Evolutionary conservation across 2,113 vertebrate species (phyloP), one percentile per base, ranked within the genome.

Genomic region (Aramus guarauna): DNA sequence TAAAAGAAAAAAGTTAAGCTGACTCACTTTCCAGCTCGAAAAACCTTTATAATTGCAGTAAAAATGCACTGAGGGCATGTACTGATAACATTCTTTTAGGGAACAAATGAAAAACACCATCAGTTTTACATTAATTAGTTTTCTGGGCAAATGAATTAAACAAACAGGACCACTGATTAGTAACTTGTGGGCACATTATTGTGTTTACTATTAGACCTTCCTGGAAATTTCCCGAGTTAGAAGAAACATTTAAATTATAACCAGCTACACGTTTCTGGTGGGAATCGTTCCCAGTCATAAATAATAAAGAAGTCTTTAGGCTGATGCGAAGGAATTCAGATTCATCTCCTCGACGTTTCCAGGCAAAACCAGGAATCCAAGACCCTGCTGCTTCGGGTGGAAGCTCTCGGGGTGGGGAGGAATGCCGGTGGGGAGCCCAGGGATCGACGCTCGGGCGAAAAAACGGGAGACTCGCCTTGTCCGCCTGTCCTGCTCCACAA

Each of bases 1-100:
- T 92, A 90, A 95, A 94, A 91, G 86, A 89, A 95, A 76, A 78
- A 97, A 89, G 80, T 69, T 92, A 76, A 88, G 74, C 77, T 89
- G 74, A 91, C 92, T 97, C 87, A 66, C 77, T 85, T 92, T 90
- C 53, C 94, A 95, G 66, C 69, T 94, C 80, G 69, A 95, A 96
- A 94, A 96, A 85, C 88, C 62, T 91, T 84, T 84, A 18, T 91
- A 95, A 90, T 73, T 94, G 87, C 83, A 82, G 69, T n/a, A 60
- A 94, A 92, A 94, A 82, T 36, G 83, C 37, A 85, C 81, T 0
- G 3, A 85, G 91, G 85, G 77, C 69, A 88, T 50, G n/a, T 30
- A 62, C 62, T 60, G 81, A 94, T 95, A 95, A 94, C 84, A 95
- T 88, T 92, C 89, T 79, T 81, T 88, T 47, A 90, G 66, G 71